Evolutionary conservation across 2,113 vertebrate species (phyloP).

Genomic region (Mixornis gularis): DNA sequence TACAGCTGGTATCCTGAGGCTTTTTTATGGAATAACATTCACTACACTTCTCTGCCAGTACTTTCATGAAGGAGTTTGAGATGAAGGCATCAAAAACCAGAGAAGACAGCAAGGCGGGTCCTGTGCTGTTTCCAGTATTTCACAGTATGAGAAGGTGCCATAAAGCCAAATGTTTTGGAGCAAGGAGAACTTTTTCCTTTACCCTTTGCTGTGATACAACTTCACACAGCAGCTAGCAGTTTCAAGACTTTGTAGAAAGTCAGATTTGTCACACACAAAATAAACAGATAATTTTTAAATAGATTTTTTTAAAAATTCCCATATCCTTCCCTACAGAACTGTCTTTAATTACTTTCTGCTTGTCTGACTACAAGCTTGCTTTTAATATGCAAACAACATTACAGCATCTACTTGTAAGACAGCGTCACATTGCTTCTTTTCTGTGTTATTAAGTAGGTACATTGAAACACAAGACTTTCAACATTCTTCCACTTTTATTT

Average conservation of each 20-base stretch:
- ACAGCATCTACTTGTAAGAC: not conserved
- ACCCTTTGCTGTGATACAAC: not conserved
- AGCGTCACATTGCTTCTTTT: not conserved
- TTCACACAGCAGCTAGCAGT: not conserved
- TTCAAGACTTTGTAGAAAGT: not conserved
- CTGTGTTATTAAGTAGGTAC: not conserved
- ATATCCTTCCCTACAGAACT: not conserved
- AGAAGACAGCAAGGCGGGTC: not conserved
- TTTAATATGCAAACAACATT: constrained; percentile 5
- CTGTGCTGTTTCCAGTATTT: not conserved
- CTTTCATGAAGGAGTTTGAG: not conserved
- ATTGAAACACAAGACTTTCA: not conserved
- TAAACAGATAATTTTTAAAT: not conserved
- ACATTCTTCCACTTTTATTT: not conserved
- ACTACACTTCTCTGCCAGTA: not conserved
- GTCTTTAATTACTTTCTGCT: not conserved
- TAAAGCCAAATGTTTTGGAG: not conserved
- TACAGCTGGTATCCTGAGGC: accelerated
- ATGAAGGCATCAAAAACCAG: not conserved
- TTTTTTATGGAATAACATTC: not conserved
- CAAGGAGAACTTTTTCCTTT: not conserved
- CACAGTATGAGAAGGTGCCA: not conserved
- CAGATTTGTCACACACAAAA: not conserved
- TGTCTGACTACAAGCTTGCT: not conserved
- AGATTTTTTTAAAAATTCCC: not conserved